phyloP scores from a whole-genome alignment of 2,113 vertebrate genomes.

The Ovis canadensis region DNA sequence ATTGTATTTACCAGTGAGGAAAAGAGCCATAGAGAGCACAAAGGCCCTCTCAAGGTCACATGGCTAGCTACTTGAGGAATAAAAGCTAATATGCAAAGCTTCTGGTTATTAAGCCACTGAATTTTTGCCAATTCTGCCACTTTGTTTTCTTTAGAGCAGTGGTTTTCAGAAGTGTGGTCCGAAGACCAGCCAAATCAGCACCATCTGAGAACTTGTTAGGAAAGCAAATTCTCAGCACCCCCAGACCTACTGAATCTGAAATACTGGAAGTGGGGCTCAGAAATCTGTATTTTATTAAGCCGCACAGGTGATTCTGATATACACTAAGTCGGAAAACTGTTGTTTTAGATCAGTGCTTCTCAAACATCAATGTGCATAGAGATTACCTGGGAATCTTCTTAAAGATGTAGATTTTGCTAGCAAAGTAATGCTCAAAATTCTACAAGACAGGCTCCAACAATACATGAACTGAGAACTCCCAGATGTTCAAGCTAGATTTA shows the following conservation, averaged over 20 bases:
- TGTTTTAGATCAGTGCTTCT: background rate
- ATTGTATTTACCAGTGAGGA: background rate
- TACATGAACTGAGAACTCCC: background rate
- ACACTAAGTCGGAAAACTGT: background rate
- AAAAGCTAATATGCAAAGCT: background rate
- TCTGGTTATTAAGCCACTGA: background rate
- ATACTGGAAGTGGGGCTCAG: background rate
- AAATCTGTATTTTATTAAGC: background rate
- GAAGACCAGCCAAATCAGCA: background rate
- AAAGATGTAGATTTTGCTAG: constrained; percentile 37
- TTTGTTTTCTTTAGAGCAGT: background rate
- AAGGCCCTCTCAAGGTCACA: constrained; percentile 29
- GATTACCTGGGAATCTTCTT: background rate
- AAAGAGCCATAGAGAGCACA: background rate
- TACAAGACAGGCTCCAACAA: background rate
- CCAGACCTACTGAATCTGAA: background rate
- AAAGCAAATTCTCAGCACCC: background rate
- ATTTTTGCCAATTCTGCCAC: background rate
- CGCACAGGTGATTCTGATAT: background rate
- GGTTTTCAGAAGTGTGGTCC: background rate
- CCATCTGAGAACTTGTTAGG: background rate
- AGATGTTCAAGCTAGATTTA: background rate
- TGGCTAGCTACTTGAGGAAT: background rate
- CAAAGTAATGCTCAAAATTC: background rate
- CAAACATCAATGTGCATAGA: background rate